Percentiles rank a stretch among this genome's conserved stretches.
These are phyloP conservation scores for Ypsolopha sequella DNA, from an alignment of 2,888 invertebrate genomes.

Conservation along the genomic window DNA sequence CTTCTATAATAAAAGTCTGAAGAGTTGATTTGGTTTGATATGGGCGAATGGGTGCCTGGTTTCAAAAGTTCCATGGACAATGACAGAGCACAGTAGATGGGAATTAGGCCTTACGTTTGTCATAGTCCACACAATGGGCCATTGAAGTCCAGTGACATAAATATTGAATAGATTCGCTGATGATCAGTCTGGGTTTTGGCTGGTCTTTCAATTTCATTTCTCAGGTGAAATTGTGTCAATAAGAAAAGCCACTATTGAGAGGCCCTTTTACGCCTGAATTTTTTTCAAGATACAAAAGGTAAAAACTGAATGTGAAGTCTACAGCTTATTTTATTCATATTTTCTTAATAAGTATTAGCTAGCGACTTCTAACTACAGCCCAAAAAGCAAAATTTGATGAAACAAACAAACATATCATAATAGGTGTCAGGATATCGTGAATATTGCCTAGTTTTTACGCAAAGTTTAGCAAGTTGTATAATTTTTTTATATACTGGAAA, in stretches of 20 bases:
- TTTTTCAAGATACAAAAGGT: too few relatives aligned
- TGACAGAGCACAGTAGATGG: constrained; percentile 23
- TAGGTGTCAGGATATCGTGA: too few relatives aligned
- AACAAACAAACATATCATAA: too few relatives aligned
- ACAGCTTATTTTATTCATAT: too few relatives aligned
- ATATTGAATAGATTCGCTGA: constrained; percentile 24
- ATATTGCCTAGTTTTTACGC: too few relatives aligned
- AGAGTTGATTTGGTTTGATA: not conserved
- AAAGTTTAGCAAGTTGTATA: too few relatives aligned
- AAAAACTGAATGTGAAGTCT: too few relatives aligned
- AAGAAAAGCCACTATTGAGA: not conserved
- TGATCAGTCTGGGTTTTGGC: not conserved
- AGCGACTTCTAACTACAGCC: too few relatives aligned
- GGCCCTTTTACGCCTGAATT: too few relatives aligned
- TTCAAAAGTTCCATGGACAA: not conserved
- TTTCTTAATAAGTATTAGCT: too few relatives aligned
- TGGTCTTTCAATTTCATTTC: not conserved
- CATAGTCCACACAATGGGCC: constrained; percentile 44
- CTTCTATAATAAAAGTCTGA: not conserved
- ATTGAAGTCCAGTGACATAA: constrained; percentile 32
- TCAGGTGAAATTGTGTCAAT: not conserved
- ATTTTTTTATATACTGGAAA: too few relatives aligned
- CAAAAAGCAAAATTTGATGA: too few relatives aligned
- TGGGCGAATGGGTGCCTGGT: not conserved
- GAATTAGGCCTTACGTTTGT: constrained; percentile 47